Base-by-base conservation (phyloP, 2,113 vertebrate species). In the Pungitius pungitius region DNA sequence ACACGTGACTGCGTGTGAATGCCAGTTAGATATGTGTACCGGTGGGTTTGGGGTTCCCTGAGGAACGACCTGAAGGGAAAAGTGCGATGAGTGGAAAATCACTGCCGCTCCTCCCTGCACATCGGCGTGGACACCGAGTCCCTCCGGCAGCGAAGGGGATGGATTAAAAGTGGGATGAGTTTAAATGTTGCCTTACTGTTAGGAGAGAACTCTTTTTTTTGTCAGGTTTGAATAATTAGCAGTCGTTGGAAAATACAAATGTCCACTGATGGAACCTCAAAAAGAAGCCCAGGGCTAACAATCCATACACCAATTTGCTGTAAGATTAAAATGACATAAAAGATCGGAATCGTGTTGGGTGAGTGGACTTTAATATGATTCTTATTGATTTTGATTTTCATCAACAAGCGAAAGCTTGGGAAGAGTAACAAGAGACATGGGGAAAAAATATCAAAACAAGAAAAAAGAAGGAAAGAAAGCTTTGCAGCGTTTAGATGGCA, bases 31-130 rank as follows among this genome's bases (percentile, higher is more conserved):
- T 49, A 37, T n/a, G 17, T 15, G 7, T 26, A 5, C 4, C 1
- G n/a, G 60, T 43, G 33, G 70, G 76, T 79, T 85, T 81, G 56
- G 40, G 73, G 64, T 52, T 59, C 61, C 42, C 69, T 58, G 8
- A 49, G 74, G 59, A 20, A 6, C 14, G 2, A 40, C 30, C 30
- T 24, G 24, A 69, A 51, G 7, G 54, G 65, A 79, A 77, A 83
- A 59, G 49, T 30, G 49, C 63, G 64, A 39, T 40, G 59, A 65
- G 71, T 84, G 88, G 86, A 88, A 91, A 90, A 81, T 86, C 43
- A 80, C 85, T 71, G 45, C 58, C 26, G 60, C 78, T 61, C 78
- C 59, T 73, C 65, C 37, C 57, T 26, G 68, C 56, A 12, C 47
- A 3, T 18, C 26, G 49, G 63, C 9, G 1, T 5, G 8, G 13